Percentiles rank a stretch among this genome's conserved stretches.
Conservation (phyloP, 2,113 vertebrate species). For the Phylloscopus trochilus region DNA sequence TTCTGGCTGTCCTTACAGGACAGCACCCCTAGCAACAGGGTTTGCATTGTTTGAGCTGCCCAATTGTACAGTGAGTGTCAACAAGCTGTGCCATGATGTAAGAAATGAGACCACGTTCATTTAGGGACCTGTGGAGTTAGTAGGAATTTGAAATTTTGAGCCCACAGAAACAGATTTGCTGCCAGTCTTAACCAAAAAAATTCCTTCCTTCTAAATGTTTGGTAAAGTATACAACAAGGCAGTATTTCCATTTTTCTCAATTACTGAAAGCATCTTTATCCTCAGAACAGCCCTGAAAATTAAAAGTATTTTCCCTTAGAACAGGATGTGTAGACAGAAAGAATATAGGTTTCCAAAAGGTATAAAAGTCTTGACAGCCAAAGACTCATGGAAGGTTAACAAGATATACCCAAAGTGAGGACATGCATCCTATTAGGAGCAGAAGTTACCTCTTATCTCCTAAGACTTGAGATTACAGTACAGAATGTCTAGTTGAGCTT, state of each 20-base stretch:
- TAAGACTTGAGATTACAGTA: neutral
- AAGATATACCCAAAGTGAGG: neutral
- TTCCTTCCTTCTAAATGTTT: neutral
- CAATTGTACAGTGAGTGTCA: accelerated
- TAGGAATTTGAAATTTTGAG: neutral
- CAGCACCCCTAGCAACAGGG: accelerated
- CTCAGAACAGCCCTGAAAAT: neutral
- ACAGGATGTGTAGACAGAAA: neutral
- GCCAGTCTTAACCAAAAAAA: neutral
- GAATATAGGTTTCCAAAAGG: neutral
- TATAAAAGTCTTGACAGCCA: neutral
- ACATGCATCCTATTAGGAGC: neutral
- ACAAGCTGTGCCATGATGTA: neutral
- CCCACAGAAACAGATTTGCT: neutral
- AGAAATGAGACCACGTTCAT: neutral
- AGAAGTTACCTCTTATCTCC: neutral
- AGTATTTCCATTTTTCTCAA: neutral
- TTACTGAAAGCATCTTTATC: neutral
- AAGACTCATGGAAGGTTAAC: neutral
- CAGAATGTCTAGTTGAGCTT: neutral
- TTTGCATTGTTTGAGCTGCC: neutral
- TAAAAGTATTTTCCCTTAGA: neutral
- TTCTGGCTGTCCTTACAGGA: neutral
- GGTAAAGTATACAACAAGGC: neutral
- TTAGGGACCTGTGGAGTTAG: neutral